Conservation (phyloP, 2,797 vertebrate genomes). For the Petrocephalus schoutedeni region DNA sequence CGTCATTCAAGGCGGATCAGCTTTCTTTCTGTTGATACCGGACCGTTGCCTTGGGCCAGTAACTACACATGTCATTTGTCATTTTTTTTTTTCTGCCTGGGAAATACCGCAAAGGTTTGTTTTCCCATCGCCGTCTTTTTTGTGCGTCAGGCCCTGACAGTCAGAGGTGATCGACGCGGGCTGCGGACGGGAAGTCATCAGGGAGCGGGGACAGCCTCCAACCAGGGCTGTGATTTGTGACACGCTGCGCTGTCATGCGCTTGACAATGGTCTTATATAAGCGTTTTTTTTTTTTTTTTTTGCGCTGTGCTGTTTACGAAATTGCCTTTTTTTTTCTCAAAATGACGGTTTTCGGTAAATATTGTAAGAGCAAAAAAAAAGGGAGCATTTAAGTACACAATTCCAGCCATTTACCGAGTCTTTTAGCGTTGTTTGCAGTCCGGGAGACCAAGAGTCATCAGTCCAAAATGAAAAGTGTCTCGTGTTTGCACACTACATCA, state of each 20-base stretch:
- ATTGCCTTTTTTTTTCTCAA: neutral
- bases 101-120: neutral
- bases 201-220: neutral
- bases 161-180: neutral
- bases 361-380: neutral
- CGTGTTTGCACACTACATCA: neutral
- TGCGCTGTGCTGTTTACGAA: neutral
- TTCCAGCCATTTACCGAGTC: neutral
- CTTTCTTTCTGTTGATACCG: neutral
- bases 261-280: slow-evolving; percentile 11
- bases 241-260: neutral
- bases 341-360: neutral
- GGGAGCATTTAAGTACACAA: neutral
- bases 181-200: neutral
- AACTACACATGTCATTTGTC: slow-evolving; percentile 6
- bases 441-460: neutral
- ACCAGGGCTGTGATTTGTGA: neutral
- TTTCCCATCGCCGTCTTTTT: neutral
- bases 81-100: neutral
- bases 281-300: neutral
- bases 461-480: neutral
- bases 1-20: neutral
- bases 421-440: neutral
- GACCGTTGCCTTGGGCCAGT: neutral
- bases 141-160: neutral